Conservation (phyloP, 1,140 invertebrate species). For the Drosophila serrata region DNA sequence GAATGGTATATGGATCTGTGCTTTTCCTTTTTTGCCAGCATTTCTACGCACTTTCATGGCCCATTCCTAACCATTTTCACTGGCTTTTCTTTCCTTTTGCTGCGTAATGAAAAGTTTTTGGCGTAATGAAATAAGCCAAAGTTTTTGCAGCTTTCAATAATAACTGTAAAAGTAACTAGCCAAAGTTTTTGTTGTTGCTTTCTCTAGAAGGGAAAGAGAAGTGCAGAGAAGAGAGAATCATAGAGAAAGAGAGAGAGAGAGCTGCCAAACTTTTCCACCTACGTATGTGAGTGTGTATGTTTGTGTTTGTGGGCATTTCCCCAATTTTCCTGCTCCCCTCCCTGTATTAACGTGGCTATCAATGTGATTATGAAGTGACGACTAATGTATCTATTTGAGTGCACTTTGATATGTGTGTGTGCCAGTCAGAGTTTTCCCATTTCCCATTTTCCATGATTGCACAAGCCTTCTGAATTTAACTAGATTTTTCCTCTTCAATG, state of each 20-base stretch:
- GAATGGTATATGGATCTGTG: slow-evolving; percentile 13
- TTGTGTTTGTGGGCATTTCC: slow-evolving; percentile 3
- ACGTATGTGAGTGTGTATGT: slow-evolving; percentile 9
- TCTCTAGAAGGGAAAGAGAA: slow-evolving; percentile 10
- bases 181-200: slow-evolving; percentile 58
- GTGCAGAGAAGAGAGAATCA: neutral
- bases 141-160: slow-evolving; percentile 81
- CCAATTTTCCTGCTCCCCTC: neutral
- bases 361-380: slow-evolving; percentile 72
- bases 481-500: neutral
- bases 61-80: neutral
- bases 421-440: neutral
- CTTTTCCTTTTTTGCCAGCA: slow-evolving; percentile 17
- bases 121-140: slow-evolving; percentile 82
- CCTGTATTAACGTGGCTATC: slow-evolving; percentile 46
- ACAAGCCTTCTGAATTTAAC: neutral
- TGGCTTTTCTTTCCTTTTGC: slow-evolving; percentile 7
- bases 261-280: slow-evolving; percentile 40
- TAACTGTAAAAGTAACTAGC: slow-evolving; percentile 82
- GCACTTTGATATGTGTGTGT: slow-evolving; percentile 12
- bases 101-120: slow-evolving; percentile 77
- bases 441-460: neutral
- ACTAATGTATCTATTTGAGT: slow-evolving; percentile 59
- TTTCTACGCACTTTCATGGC: slow-evolving; percentile 29
- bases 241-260: neutral